Base-by-base conservation (phyloP, 1,140 invertebrate genomes). In the Pseudachorutes palmiensis region DNA sequence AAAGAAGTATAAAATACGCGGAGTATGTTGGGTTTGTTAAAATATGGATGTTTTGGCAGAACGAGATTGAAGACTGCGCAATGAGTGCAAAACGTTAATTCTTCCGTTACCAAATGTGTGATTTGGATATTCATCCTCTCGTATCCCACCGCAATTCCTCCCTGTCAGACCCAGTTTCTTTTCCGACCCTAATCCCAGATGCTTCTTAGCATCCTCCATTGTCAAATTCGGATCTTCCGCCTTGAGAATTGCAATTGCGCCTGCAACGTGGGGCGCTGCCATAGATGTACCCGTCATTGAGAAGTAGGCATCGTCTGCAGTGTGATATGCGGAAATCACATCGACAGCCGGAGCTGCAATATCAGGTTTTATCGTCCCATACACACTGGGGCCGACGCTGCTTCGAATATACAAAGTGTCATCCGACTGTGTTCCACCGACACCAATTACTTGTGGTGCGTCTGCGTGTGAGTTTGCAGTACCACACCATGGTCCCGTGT, bases 311-410 rank as follows among this genome's bases (percentile, higher is more conserved):
- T 48, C 33, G 49, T 69, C 63, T 2, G 19, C 31, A 12, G 9
- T 33, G 57, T 45, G 22, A 2, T 16, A 60, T 24, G 67, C 67
- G 14, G 67, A 69, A 12, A 30, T 2, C 19, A 69, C 33, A 5
- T 60, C 55, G 1, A 36, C 29, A 2, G 62, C 67, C 16, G 67
- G 67, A 30, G 67, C 67, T 3, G 30, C 41, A 22, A 69, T 31
- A 29, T 69, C 67, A 14, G 67, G 67, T 55, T 65, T 69, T 14
- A 65, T 32, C 22, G 19, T 31, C 1, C 58, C 63, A 19, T 65
- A 19, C 2, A 65, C 22, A 3, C 41, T 58, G 14, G 61, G 61
- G 1, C 67, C 67, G 14, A 24, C 12, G 30, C 33, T 48, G 58
- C 32, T 45, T 2, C 28, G 31, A 16, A 16, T 22, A 24, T 12